phyloP scores from a whole-genome alignment of 1,140 invertebrate species.

The Coboldia fuscipes region DNA sequence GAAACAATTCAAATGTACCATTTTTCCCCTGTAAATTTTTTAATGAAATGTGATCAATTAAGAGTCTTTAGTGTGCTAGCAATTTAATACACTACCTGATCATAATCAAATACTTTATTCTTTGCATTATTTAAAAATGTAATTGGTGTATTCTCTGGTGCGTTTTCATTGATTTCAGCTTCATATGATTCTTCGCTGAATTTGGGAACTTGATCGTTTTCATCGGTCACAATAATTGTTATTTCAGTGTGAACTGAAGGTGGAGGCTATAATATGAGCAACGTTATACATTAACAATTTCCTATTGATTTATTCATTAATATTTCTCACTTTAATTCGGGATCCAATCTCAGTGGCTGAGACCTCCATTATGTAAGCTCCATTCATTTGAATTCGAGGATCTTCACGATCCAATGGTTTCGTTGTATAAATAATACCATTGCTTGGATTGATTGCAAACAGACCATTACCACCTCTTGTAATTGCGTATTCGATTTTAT shows the following conservation, averaged over 20 bases:
- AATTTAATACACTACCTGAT: conserved; percentile 39
- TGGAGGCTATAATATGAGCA: conserved; percentile 26
- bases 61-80: not conserved
- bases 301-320: not conserved
- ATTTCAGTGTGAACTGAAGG: conserved; percentile 71
- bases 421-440: conserved; percentile 59
- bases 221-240: conserved; percentile 80
- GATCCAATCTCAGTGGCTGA: conserved; percentile 33
- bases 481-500: conserved; percentile 63
- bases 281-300: conserved; percentile 1
- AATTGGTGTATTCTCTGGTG: conserved; percentile 72
- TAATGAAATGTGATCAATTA: not conserved
- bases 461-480: conserved; percentile 47
- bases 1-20: conserved; percentile 67
- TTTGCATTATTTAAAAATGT: conserved; percentile 60
- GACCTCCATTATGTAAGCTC: conserved; percentile 71
- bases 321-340: conserved; percentile 18
- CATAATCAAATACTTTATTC: conserved; percentile 80
- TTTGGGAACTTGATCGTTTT: conserved; percentile 80
- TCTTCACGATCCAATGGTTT: conserved; percentile 61
- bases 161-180: conserved; percentile 81
- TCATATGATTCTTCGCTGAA: conserved; percentile 60
- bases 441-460: conserved; percentile 53
- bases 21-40: conserved; percentile 55
- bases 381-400: conserved; percentile 50